phyloP scores from a whole-genome alignment of 1,140 invertebrate species.

The Leptonema lineaticorne region DNA sequence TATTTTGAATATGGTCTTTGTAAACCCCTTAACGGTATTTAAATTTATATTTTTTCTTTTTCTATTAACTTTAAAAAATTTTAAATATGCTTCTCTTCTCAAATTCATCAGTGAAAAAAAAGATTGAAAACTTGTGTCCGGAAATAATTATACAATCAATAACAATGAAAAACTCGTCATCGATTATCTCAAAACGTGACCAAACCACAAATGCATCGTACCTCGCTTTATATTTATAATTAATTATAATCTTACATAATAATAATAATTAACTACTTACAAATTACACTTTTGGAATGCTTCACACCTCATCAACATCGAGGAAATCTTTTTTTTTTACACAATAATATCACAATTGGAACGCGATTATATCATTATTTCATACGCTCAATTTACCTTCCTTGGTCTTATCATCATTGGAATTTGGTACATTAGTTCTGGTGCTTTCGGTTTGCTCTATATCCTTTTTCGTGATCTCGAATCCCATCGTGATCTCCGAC shows the following conservation, averaged over 20 bases:
- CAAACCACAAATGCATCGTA: too few relatives aligned
- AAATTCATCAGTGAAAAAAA: too few relatives aligned
- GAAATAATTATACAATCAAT: too few relatives aligned
- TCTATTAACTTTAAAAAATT: too few relatives aligned
- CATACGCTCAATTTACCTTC: slow-evolving; percentile 33
- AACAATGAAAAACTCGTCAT: too few relatives aligned
- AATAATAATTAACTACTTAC: background rate
- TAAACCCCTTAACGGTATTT: too few relatives aligned
- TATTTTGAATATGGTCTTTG: too few relatives aligned
- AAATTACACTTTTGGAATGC: background rate
- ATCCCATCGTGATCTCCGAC: slow-evolving; percentile 73
- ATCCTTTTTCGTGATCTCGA: slow-evolving; percentile 47
- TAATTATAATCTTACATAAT: background rate
- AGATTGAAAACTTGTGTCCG: too few relatives aligned
- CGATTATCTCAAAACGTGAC: too few relatives aligned
- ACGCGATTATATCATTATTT: background rate
- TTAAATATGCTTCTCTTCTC: too few relatives aligned
- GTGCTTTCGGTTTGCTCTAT: background rate
- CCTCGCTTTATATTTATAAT: too few relatives aligned
- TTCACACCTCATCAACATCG: background rate
- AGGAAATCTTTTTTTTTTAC: background rate
- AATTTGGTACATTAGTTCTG: slow-evolving; percentile 32
- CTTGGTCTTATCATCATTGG: slow-evolving; percentile 7
- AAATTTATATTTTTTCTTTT: too few relatives aligned
- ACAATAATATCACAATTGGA: slow-evolving; percentile 4